Conservation (phyloP, 2,797 vertebrate genomes). For the Nannoperca obscura region DNA sequence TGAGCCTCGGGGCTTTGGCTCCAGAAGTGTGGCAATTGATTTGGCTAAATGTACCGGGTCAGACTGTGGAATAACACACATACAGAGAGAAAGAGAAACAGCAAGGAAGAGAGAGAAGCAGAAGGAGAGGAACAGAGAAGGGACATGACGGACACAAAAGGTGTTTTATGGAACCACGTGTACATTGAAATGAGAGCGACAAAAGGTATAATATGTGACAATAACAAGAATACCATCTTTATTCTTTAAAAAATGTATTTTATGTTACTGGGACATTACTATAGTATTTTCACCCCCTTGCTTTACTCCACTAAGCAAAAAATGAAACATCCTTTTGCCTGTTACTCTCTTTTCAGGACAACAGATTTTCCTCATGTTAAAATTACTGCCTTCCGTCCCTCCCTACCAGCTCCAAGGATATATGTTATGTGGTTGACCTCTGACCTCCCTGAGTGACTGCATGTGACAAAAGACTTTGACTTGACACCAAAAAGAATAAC, state of each 20-base stretch:
- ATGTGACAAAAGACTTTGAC: neutral
- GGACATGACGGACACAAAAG: neutral
- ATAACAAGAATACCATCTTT: neutral
- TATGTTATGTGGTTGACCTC: conserved; percentile 18
- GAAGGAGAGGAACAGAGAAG: neutral
- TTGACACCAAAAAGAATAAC: neutral
- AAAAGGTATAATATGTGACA: neutral
- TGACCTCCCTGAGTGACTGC: neutral
- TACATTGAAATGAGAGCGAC: neutral
- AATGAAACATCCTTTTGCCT: neutral
- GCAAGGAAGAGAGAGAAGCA: neutral
- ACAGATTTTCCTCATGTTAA: neutral
- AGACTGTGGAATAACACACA: conserved; percentile 51
- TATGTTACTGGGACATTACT: neutral
- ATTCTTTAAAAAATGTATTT: no score
- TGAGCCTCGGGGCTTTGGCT: conserved; percentile 62
- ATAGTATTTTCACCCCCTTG: neutral
- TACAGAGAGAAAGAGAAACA: conserved; percentile 9
- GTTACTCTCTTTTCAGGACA: neutral
- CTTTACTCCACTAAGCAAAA: neutral
- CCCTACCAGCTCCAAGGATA: neutral
- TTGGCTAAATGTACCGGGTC: conserved; percentile 65
- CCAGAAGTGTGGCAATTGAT: conserved; percentile 72
- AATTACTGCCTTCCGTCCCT: neutral
- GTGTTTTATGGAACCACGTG: neutral